Base-by-base conservation (phyloP, 2,797 vertebrate genomes). In the Hipposideros larvatus region DNA sequence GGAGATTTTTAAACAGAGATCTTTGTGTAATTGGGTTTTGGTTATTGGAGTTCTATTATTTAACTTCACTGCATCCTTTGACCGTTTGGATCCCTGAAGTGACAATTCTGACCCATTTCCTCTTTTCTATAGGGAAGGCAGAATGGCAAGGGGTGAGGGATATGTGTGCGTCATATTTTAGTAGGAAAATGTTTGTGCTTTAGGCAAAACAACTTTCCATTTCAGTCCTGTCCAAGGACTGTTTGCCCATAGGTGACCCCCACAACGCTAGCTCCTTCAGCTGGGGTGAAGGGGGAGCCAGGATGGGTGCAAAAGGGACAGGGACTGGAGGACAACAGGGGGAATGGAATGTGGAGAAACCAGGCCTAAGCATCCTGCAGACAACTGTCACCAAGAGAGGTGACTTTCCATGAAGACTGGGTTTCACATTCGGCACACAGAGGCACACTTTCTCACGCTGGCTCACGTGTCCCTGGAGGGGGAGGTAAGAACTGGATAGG, bases 1-100 rank as follows among this genome's bases (percentile, higher is more conserved):
- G 24, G 84, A 91, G 24, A 71, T 18, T 70, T 90, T 5, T 61
- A 88, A 92, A 74, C 68, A 59, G 77, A 87, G 87, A 63, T 51
- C 43, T 73, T 88, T 68, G 28, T 6, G 46, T 48, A 63, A 92
- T 57, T 78, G 70, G 28, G 28, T 34, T 94, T 79, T 75, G 68
- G 61, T 51, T 91, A 18, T 88, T 66, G 26, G 41, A 70, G 84
- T 90, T 19, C 65, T 19, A 41, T 7, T 28, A 70, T 46, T 75
- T 80, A 91, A 80, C 22, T 79, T 79, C 13, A 19, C 46, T n/a
- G 26, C 2, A 6, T 83, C 10, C 2, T 43, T 83, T 79, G 65
- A 68, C 37, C 43, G 34, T 28, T 55, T 73, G 87, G 31, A 31
- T 13, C 31, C 51, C 34, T 48, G 18, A 90, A 37, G 80, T 55